Percentiles rank a stretch among this genome's conserved stretches.
Conservation (phyloP, 2,797 vertebrate genomes). For the Mormyrops boulengeri region DNA sequence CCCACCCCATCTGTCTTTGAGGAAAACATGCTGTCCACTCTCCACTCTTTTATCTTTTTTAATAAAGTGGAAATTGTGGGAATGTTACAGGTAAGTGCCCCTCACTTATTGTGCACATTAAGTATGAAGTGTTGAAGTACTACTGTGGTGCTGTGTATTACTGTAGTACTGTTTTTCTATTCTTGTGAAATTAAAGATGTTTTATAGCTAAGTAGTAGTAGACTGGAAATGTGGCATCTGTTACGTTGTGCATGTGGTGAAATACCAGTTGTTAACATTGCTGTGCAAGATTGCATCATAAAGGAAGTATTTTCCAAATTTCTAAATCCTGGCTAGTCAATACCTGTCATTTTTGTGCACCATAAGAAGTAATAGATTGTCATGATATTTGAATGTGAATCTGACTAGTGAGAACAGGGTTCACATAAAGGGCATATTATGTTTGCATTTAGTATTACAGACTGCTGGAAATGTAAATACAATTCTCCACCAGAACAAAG, state of each 20-base stretch:
- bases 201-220: background rate
- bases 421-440: background rate
- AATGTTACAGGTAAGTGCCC: slow-evolving; percentile 91
- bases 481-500: background rate
- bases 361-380: background rate
- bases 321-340: background rate
- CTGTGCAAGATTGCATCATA: background rate
- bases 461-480: background rate
- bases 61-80: slow-evolving; percentile 99
- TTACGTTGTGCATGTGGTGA: background rate
- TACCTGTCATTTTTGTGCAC: background rate
- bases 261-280: background rate
- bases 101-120: background rate
- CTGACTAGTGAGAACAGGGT: background rate
- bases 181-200: slow-evolving; percentile 8
- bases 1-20: slow-evolving; percentile 98
- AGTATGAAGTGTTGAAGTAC: background rate
- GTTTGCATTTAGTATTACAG: background rate
- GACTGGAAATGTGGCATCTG: background rate
- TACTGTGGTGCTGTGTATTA: background rate
- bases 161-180: background rate
- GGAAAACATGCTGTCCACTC: slow-evolving; percentile 98
- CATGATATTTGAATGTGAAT: background rate
- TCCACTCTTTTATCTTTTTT: slow-evolving; percentile 99
- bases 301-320: background rate